These are phyloP conservation scores for Bugulina stolonifera DNA, from an alignment of 2,888 invertebrate genomes.

Conservation along the genomic window DNA sequence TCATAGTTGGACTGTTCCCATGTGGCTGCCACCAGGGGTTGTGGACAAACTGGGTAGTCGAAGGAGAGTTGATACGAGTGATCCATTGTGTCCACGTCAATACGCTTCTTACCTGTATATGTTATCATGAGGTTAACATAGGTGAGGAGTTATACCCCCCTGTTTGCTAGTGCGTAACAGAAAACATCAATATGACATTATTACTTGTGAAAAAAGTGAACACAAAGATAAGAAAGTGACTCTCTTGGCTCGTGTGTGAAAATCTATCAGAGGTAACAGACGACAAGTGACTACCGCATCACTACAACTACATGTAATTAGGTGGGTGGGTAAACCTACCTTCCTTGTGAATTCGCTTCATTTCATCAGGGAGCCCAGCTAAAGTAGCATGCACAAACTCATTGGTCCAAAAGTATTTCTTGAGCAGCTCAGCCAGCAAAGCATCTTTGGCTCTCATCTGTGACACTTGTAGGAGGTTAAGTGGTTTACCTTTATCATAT, in stretches of 20 bases:
- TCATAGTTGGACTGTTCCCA: slow-evolving; percentile 41
- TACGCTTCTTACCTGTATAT: slow-evolving; percentile 11
- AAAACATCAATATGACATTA: too few relatives aligned
- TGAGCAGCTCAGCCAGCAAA: slow-evolving; percentile 35
- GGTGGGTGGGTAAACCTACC: background rate
- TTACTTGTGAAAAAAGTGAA: too few relatives aligned
- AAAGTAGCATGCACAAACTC: slow-evolving; percentile 40
- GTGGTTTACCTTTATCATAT: slow-evolving; percentile 36
- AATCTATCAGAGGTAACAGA: too few relatives aligned
- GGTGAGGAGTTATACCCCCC: too few relatives aligned
- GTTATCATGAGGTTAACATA: too few relatives aligned
- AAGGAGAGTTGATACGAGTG: slow-evolving; percentile 37
- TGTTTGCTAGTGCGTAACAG: too few relatives aligned
- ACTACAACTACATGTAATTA: too few relatives aligned
- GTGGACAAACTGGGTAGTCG: slow-evolving; percentile 35
- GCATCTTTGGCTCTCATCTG: slow-evolving; percentile 29
- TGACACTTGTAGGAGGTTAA: slow-evolving; percentile 33
- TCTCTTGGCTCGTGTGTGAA: too few relatives aligned
- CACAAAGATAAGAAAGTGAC: too few relatives aligned
- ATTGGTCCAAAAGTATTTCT: slow-evolving; percentile 39
- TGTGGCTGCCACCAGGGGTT: slow-evolving; percentile 40
- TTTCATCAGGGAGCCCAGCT: slow-evolving; percentile 32
- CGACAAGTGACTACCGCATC: too few relatives aligned
- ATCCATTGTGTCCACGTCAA: slow-evolving; percentile 37
- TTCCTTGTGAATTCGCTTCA: slow-evolving; percentile 21